Evolutionary conservation across 2,888 invertebrate genomes (phyloP).

Genomic region (Lampropteryx suffumata): DNA sequence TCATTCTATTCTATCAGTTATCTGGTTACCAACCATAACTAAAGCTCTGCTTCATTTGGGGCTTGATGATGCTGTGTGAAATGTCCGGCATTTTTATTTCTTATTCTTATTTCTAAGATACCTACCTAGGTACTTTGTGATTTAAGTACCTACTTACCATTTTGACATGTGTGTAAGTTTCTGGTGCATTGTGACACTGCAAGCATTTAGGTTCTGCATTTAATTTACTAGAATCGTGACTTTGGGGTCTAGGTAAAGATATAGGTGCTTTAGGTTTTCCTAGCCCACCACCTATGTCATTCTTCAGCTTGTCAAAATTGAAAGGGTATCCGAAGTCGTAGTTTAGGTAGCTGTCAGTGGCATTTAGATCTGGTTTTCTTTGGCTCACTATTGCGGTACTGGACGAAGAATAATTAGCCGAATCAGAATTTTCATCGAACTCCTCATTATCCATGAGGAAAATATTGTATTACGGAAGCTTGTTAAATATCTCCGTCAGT

Average conservation of each 20-base stretch:
- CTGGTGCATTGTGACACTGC: constrained; percentile 25
- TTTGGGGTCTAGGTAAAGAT: constrained; percentile 2
- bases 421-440: constrained; percentile 15
- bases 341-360: constrained; percentile 16
- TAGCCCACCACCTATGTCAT: neutral
- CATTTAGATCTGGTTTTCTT: neutral
- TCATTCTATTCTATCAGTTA: too few relatives aligned
- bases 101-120: too few relatives aligned
- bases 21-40: too few relatives aligned
- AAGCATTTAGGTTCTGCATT: constrained; percentile 21
- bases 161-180: constrained; percentile 43
- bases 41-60: too few relatives aligned
- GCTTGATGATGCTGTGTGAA: too few relatives aligned
- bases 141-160: constrained; percentile 17
- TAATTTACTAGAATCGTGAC: neutral
- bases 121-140: neutral
- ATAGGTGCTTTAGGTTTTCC: neutral
- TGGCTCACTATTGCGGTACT: constrained; percentile 5
- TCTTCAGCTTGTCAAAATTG: constrained; percentile 13
- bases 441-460: constrained; percentile 22
- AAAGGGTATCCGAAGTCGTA: constrained; percentile 16
- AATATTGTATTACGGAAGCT: neutral
- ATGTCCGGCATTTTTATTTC: too few relatives aligned
- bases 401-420: constrained; percentile 14
- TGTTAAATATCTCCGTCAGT: neutral